phyloP scores from a whole-genome alignment of 53 echinoderm and acorn worm species.

The Crossaster papposus region DNA sequence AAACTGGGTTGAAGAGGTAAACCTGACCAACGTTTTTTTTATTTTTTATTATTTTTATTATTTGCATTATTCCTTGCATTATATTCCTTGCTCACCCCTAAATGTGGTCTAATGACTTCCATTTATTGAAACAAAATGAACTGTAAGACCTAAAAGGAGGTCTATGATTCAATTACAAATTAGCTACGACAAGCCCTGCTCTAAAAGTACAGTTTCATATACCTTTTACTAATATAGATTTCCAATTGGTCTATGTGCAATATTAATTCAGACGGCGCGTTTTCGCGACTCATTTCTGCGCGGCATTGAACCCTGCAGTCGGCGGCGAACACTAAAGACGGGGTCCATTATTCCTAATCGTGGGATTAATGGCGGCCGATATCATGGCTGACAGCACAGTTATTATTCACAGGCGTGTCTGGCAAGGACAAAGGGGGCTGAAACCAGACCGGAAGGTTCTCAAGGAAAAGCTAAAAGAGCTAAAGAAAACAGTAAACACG shows the following conservation, averaged over 20 bases:
- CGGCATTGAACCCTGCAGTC: constrained; percentile 29
- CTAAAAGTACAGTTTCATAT: too few species aligned
- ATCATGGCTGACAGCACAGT: constrained; percentile 22
- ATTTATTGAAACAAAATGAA: too few species aligned
- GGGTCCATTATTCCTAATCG: constrained; percentile 26
- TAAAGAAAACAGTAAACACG: background rate
- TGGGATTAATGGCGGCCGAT: constrained; percentile 22
- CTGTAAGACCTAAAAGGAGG: too few species aligned
- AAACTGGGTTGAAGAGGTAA: too few species aligned
- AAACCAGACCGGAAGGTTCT: background rate
- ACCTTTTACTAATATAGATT: background rate
- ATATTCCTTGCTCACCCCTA: too few species aligned
- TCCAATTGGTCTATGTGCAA: background rate
- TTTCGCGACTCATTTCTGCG: constrained; percentile 35
- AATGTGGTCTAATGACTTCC: too few species aligned
- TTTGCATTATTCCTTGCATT: too few species aligned
- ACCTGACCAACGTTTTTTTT: too few species aligned
- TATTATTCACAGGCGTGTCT: constrained; percentile 2
- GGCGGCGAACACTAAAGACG: background rate
- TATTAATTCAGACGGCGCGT: background rate
- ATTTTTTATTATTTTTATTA: too few species aligned
- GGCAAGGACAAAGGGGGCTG: too few species aligned
- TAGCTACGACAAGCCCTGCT: too few species aligned
- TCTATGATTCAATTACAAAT: too few species aligned
- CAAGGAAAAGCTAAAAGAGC: background rate